Evolutionary conservation across 2,113 vertebrate species (phyloP), one percentile per base, ranked within the genome.

Genomic region (Ginglymostoma cirratum): DNA sequence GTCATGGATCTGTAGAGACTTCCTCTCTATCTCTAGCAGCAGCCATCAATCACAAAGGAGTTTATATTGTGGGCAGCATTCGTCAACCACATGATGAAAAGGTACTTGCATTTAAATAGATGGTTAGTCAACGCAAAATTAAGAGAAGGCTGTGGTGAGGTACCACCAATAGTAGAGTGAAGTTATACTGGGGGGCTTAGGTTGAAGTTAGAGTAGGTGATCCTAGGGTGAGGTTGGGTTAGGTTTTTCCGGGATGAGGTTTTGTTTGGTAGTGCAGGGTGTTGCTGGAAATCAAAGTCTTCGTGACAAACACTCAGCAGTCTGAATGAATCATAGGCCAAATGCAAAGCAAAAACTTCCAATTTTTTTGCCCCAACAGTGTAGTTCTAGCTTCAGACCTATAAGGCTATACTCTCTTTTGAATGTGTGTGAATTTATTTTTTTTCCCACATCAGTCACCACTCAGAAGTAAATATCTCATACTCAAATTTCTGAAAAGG

Each of bases 1-100:
- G 97, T 34, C 97, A 98, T 5, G 98, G 98, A 61, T 98, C 98
- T 0, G 98, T 98, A 96, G 98, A 98, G 96, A 97, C 96, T 94
- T 98, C 98, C 19, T 98, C 98, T 0, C 97, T 98, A 17, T 97
- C 97, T 3, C 96, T 98, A 96, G 97, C 97, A 52, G 96, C 97
- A n/a, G 97, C 97, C 24, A 98, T 98, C 96, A 98, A 97, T 30
- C 83, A 96, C 70, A 34, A 96, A 0, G 98, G 98, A 65, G 96
- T 98, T 95, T 98, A 98, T 96, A 96, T 96, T 90, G 95, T 98
- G 5, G 96, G 96, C 2, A 97, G 97, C 96, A 97, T 97, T 5
- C 96, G 95, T 0, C 48, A 55, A 80, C 97, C 0, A 67, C n/a
- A 30, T 38, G 21, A 94, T 23, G 67, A 69, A 70, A 94, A 94